A percentile compares a stretch with the other conserved stretches of the same genome.
Evolutionary conservation across 1,140 invertebrate species (phyloP).

Genomic region (Brachionus rubens): DNA sequence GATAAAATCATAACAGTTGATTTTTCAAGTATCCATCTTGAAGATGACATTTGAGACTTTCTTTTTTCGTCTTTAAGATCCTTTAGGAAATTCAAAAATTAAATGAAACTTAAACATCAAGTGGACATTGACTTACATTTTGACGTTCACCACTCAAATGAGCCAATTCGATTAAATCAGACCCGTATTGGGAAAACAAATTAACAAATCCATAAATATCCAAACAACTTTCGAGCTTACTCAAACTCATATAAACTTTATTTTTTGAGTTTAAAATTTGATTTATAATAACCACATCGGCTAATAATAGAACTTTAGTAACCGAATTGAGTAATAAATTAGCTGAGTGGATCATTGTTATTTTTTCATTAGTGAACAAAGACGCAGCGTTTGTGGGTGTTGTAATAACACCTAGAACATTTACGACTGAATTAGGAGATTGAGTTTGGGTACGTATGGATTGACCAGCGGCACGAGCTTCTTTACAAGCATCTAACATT

Average conservation of each 20-base stretch:
- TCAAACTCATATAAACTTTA: conserved; percentile 68
- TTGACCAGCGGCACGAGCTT: conserved; percentile 70
- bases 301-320: conserved; percentile 89
- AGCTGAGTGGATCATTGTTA: conserved; percentile 83
- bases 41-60: conserved; percentile 88
- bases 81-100: conserved; percentile 56
- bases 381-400: conserved; percentile 19
- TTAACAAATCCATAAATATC: conserved; percentile 14
- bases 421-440: neutral
- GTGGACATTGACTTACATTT: conserved; percentile 60
- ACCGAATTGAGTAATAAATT: conserved; percentile 87
- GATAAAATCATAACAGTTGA: conserved; percentile 97
- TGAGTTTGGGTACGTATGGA: conserved; percentile 69
- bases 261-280: conserved; percentile 91
- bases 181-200: conserved; percentile 91
- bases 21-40: conserved; percentile 85
- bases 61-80: conserved; percentile 91
- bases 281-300: conserved; percentile 96
- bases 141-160: conserved; percentile 74
- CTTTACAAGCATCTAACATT: conserved; percentile 96
- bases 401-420: conserved; percentile 1
- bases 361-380: conserved; percentile 45
- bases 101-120: too few relatives aligned
- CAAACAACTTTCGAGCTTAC: neutral
- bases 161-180: conserved; percentile 95